Base-by-base conservation (phyloP, 2,888 invertebrate genomes). In the Conops quadrifasciatus region DNA sequence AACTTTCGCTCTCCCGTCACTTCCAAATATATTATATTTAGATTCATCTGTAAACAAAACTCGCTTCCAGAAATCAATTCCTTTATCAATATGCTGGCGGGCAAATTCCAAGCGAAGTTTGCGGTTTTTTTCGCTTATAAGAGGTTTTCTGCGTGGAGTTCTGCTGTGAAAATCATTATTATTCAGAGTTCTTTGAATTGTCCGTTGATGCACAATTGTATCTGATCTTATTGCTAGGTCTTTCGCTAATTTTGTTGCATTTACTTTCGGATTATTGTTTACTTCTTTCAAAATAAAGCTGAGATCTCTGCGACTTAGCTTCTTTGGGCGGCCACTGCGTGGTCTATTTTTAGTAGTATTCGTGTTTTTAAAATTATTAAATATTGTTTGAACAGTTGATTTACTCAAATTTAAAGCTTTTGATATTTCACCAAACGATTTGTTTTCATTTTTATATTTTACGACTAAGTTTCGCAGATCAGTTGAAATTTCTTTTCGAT, bases 31-130 rank as follows among this genome's bases (percentile, higher is more conserved):
- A n/a, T n/a, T n/a, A n/a, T n/a, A n/a, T n/a, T n/a, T n/a, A n/a
- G n/a, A n/a, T n/a, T n/a, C n/a, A n/a, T n/a, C 69, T 70, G 69
- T 77, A 75, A 9, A 72, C 65, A 36, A 67, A 69, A n/a, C 70
- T 36, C 75, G 75, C 69, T 56, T 69, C 43, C 67, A 70, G 47
- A 72, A 76, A 56, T 71, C 73, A 49, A 73, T 36, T 51, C 66
- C 71, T 66, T 74, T 71, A 11, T 73, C 63, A n/a, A 73, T 59
- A 72, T 77, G 67, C 73, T 72, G n/a, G n/a, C n/a, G n/a, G 19
- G 73, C 72, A 65, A 71, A 73, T 7, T 74, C 73, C 45, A 71
- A 56, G 26, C 76, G 26, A 24, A 69, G 63, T 43, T 66, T 72
- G 26, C 71, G 43, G 19, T 71, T 73, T 63, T 70, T 71, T 30